A percentile compares a stretch with the other conserved stretches of the same genome.
Evolutionary conservation across 1,140 invertebrate species (phyloP).

Genomic region (Trichogramma pretiosum): DNA sequence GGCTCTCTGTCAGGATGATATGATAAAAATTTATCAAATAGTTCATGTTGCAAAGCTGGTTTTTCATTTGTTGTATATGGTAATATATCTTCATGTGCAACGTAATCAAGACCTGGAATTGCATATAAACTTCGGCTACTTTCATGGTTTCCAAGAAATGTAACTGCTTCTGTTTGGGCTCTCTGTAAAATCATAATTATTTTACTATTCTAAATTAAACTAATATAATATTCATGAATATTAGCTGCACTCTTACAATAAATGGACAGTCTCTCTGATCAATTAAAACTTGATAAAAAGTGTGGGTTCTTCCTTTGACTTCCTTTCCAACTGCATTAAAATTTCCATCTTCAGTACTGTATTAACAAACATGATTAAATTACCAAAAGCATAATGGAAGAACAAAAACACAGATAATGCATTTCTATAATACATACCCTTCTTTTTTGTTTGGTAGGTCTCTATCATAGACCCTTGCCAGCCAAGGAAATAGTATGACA

Average conservation of each 20-base stretch:
- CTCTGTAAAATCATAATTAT: slow-evolving; percentile 50
- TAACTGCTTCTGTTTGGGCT: slow-evolving; percentile 93
- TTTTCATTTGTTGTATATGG: slow-evolving; percentile 76
- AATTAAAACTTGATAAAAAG: slow-evolving; percentile 95
- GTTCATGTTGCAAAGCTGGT: slow-evolving; percentile 81
- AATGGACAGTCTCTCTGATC: slow-evolving; percentile 92
- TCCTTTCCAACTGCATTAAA: slow-evolving; percentile 66
- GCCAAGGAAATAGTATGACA: slow-evolving; percentile 91
- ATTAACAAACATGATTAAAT: slow-evolving; percentile 22
- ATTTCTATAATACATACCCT: slow-evolving; percentile 27
- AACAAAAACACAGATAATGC: too few species aligned
- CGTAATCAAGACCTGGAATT: slow-evolving; percentile 92
- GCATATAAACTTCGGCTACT: slow-evolving; percentile 87
- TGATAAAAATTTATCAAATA: slow-evolving; percentile 92
- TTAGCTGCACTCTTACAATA: too few species aligned
- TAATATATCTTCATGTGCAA: slow-evolving; percentile 90
- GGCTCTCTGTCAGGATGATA: slow-evolving; percentile 76
- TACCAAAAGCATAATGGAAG: slow-evolving; percentile 4
- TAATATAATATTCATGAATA: too few species aligned
- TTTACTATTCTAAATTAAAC: not conserved
- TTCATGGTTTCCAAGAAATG: slow-evolving; percentile 94
- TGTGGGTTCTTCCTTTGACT: slow-evolving; percentile 81
- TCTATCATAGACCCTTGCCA: slow-evolving; percentile 86
- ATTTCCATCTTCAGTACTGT: slow-evolving; percentile 34
- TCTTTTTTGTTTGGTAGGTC: slow-evolving; percentile 58